Evolutionary conservation across 2,888 invertebrate genomes (phyloP).

Genomic region (Dioctria rufipes): DNA sequence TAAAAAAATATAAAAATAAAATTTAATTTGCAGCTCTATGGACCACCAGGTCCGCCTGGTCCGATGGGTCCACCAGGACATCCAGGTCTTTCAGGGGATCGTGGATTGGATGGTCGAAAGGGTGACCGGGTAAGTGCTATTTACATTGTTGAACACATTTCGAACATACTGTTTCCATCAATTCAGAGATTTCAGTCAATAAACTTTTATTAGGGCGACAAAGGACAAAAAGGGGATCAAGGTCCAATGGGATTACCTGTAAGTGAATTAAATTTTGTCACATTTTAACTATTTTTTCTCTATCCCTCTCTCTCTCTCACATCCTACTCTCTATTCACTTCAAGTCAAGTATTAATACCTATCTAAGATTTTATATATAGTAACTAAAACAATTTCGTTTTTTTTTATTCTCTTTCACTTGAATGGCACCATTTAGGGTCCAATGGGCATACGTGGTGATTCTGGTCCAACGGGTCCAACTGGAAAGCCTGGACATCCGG

Average conservation of each 20-base stretch:
- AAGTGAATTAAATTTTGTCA: conserved; percentile 72
- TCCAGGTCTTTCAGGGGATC: conserved; percentile 71
- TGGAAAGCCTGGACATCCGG: conserved; percentile 71
- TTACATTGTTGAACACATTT: conserved; percentile 54
- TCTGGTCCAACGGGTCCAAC: conserved; percentile 69
- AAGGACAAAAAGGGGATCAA: conserved; percentile 70
- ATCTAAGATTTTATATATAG: conserved; percentile 8
- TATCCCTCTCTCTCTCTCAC: conserved; percentile 42
- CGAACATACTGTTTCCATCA: conserved; percentile 54
- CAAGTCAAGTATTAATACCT: conserved; percentile 31
- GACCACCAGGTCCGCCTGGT: conserved; percentile 74
- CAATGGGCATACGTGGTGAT: conserved; percentile 71
- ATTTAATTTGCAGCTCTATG: conserved; percentile 72
- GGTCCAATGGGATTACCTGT: conserved; percentile 98
- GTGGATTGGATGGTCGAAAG: conserved; percentile 84
- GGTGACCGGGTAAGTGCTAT: conserved; percentile 81
- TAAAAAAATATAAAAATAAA: conserved; percentile 35
- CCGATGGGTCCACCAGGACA: conserved; percentile 83
- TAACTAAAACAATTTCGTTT: conserved; percentile 32
- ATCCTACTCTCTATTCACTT: conserved; percentile 8
- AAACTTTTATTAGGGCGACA: conserved; percentile 67
- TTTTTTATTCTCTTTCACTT: conserved; percentile 42
- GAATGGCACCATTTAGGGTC: conserved; percentile 65
- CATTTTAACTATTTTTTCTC: conserved; percentile 43
- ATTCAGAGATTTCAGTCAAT: conserved; percentile 60